Percentiles rank a stretch among this genome's conserved stretches.
Conservation (phyloP, 1,140 invertebrate species). For the Charaxes varanes region DNA sequence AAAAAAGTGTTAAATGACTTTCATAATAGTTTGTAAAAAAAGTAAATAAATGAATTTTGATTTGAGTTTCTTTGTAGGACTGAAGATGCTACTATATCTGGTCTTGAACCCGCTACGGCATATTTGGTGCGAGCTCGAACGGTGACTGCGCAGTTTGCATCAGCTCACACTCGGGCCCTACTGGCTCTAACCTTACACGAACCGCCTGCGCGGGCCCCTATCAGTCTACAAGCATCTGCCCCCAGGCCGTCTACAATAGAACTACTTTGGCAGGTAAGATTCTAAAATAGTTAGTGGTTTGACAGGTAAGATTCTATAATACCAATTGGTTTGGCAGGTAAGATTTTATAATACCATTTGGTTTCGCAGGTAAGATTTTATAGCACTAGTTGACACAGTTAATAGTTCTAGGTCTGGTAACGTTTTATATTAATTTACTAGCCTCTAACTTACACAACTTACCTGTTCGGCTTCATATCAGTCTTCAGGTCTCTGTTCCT, state of each 20-base stretch:
- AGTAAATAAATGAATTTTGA: too few relatives aligned
- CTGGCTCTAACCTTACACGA: conserved; percentile 58
- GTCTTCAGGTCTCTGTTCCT: too few relatives aligned
- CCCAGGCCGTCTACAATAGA: conserved; percentile 49
- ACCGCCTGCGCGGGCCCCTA: conserved; percentile 49
- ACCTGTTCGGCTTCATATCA: too few relatives aligned
- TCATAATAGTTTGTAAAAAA: too few relatives aligned
- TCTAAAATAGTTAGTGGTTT: conserved; percentile 2
- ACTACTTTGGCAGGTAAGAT: conserved; percentile 56
- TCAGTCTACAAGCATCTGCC: conserved; percentile 48
- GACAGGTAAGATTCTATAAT: not conserved
- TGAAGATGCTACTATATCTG: conserved; percentile 72
- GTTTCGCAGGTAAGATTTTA: too few relatives aligned
- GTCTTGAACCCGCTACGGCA: conserved; percentile 83
- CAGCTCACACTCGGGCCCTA: conserved; percentile 52
- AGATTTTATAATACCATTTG: too few relatives aligned
- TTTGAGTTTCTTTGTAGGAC: conserved; percentile 35
- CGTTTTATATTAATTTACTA: too few relatives aligned
- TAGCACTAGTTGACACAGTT: too few relatives aligned
- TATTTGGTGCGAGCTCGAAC: conserved; percentile 82
- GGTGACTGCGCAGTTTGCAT: conserved; percentile 60
- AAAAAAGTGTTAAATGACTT: too few relatives aligned
- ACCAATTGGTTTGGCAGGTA: not conserved
- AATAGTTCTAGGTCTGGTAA: too few relatives aligned
- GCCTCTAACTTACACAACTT: too few relatives aligned